phyloP scores from a whole-genome alignment of 1,140 invertebrate genomes.

The Zaprionus africanus region DNA sequence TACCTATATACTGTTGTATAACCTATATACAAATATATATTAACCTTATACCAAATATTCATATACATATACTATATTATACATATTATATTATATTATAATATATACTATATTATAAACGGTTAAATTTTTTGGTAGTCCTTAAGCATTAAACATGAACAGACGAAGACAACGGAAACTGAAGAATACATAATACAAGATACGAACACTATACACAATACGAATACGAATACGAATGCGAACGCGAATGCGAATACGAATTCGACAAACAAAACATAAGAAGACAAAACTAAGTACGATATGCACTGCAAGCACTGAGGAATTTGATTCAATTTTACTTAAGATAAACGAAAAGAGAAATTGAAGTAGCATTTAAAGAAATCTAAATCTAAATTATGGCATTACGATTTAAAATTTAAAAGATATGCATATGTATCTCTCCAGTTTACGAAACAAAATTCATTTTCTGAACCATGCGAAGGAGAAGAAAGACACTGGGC shows the following conservation, averaged over 20 bases:
- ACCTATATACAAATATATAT: slow-evolving; percentile 12
- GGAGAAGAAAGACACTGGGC: slow-evolving; percentile 22
- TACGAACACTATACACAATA: not conserved
- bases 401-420: slow-evolving; percentile 35
- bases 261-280: slow-evolving; percentile 25
- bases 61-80: slow-evolving; percentile 22
- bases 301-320: slow-evolving; percentile 84
- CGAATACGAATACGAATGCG: not conserved
- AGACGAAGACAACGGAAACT: slow-evolving; percentile 33
- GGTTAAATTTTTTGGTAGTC: slow-evolving; percentile 55
- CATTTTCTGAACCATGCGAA: slow-evolving; percentile 43
- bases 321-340: slow-evolving; percentile 85
- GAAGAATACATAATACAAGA: slow-evolving; percentile 46
- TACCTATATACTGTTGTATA: slow-evolving; percentile 9
- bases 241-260: not conserved
- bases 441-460: slow-evolving; percentile 28
- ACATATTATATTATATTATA: slow-evolving; percentile 14
- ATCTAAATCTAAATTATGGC: slow-evolving; percentile 43
- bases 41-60: slow-evolving; percentile 1
- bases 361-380: slow-evolving; percentile 57
- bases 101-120: slow-evolving; percentile 26
- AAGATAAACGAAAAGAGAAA: slow-evolving; percentile 75
- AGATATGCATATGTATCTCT: slow-evolving; percentile 14
- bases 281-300: slow-evolving; percentile 65
- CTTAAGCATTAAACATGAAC: slow-evolving; percentile 54